Evolutionary conservation across 2,888 invertebrate genomes (phyloP), one percentile per base, ranked within the genome.

Genomic region (Drosophila acutilabella): DNA sequence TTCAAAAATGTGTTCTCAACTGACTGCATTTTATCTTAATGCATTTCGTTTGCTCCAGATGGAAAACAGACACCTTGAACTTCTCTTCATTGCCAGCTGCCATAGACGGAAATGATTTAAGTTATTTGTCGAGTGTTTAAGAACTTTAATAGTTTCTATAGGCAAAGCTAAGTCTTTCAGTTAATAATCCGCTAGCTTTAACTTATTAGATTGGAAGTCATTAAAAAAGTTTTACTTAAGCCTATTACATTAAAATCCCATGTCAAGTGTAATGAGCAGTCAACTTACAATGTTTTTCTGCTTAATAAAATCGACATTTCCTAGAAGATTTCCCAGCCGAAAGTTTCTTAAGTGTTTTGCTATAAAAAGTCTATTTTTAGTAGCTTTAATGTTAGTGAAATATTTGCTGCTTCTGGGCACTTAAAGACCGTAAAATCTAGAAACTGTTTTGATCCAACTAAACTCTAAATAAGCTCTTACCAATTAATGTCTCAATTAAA

Each of bases 1-100:
- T 51, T 72, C 40, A 23, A 44, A 44, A 54, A 56, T 41, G 54
- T 56, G 47, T 53, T 58, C 53, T 38, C 58, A 75, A 64, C 67
- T 66, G 53, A 53, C 47, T 75, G 75, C 82, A 78, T 70, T 13
- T 78, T 68, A 80, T 80, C 79, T 60, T 56, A 70, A 77, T 74
- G 66, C 56, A 20, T 60, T 60, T 60, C 47, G 59, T 47, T 51
- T 47, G 61, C 50, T 36, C 26, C 26, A 40, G n/a, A 14, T 14
- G 18, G 26, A 14, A 30, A 30, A 8, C 26, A n/a, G 7, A 2
- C 18, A 13, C 13, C 36, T 14, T 10, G 10, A 5, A 30, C 30
- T 30, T 30, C 18, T 36, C 38, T 40, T 53, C 40, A 26, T 4
- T n/a, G 38, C 14, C 38, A 56, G 11, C 5, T 36, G 18, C n/a